phyloP scores from a whole-genome alignment of 2,113 vertebrate genomes.

The Morone saxatilis region DNA sequence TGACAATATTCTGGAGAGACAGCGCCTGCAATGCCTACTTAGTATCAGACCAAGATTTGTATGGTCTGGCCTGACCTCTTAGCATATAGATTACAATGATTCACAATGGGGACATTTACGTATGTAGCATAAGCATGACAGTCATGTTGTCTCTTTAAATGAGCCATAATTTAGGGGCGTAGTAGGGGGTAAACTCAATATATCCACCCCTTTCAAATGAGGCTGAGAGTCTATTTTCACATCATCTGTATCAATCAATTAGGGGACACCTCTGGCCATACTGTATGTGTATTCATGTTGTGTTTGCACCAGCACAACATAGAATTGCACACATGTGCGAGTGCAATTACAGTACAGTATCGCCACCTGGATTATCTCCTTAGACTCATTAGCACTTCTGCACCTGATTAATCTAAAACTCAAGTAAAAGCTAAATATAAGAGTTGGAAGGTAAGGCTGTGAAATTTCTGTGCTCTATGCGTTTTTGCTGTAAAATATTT shows the following conservation, averaged over 20 bases:
- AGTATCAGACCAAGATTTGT: constrained; percentile 11
- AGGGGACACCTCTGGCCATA: too few species aligned
- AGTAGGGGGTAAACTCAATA: too few species aligned
- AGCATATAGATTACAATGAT: background rate
- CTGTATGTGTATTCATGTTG: too few species aligned
- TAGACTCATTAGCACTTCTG: background rate
- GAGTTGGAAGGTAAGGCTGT: background rate
- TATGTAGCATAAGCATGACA: background rate
- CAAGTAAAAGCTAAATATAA: background rate
- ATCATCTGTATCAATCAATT: too few species aligned
- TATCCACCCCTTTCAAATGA: too few species aligned
- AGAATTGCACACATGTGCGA: background rate
- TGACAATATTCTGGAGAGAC: constrained; percentile 18
- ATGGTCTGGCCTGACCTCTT: background rate
- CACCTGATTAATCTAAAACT: background rate
- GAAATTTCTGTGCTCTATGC: background rate
- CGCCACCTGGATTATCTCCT: background rate
- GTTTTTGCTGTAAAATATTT: background rate
- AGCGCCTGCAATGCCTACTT: background rate
- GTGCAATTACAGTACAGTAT: background rate
- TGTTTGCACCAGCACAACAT: background rate
- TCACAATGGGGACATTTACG: background rate
- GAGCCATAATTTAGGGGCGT: background rate
- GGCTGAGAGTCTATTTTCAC: too few species aligned
- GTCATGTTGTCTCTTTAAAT: background rate